A percentile compares a stretch with the other conserved stretches of the same genome.
phyloP scores from a whole-genome alignment of 2,797 vertebrate species.

The Glyptemys insculpta region DNA sequence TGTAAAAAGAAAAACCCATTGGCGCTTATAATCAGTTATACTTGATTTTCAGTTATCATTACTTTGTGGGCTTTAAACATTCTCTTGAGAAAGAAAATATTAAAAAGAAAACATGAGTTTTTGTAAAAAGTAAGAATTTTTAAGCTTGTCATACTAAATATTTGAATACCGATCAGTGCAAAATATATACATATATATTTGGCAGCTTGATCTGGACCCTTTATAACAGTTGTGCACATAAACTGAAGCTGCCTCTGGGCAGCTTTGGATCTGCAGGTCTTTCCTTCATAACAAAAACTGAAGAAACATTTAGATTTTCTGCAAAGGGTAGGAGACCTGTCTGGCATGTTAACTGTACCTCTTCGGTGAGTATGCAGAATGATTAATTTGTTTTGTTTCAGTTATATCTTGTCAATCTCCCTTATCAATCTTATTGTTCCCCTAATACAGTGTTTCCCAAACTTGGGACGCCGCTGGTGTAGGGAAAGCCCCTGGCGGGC shows the following conservation, averaged over 20 bases:
- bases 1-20: neutral
- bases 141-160: neutral
- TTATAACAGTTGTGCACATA: neutral
- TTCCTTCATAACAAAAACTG: neutral
- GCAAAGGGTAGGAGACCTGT: neutral
- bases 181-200: neutral
- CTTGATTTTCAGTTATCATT: neutral
- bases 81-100: neutral
- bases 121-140: neutral
- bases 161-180: neutral
- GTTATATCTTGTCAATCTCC: neutral
- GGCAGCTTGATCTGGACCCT: neutral
- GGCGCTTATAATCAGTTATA: neutral
- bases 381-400: neutral
- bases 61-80: neutral
- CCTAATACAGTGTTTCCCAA: neutral
- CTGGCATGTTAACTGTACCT: neutral
- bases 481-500: too few relatives aligned
- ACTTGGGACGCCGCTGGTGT: too few relatives aligned
- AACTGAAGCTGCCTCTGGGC: rapidly evolving
- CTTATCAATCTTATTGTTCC: neutral
- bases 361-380: neutral
- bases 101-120: neutral
- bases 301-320: neutral
- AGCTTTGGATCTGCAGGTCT: neutral